Evolutionary conservation across 2,888 invertebrate genomes (phyloP).

Genomic region (Tetheella fluctuosa): DNA sequence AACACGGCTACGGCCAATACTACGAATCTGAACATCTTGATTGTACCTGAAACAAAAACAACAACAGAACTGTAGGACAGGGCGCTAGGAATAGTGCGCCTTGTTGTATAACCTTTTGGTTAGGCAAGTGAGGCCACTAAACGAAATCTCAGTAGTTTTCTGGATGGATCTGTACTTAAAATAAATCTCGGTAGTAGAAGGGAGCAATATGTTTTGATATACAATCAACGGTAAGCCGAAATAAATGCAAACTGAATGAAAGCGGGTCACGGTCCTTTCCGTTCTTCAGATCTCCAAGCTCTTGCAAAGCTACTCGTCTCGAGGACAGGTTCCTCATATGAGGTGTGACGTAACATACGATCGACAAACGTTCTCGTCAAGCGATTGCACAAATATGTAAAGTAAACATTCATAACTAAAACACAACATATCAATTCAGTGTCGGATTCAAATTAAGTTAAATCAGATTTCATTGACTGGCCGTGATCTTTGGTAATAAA

Average conservation of each 20-base stretch:
- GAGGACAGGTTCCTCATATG: slow-evolving; percentile 63
- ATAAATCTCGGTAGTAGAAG: no score
- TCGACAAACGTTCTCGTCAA: slow-evolving; percentile 45
- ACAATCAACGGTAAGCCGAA: slow-evolving; percentile 32
- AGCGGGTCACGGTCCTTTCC: slow-evolving; percentile 71
- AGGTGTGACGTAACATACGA: slow-evolving; percentile 57
- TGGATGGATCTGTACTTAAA: no score
- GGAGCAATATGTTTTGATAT: slow-evolving; percentile 17
- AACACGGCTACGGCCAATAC: slow-evolving; percentile 52
- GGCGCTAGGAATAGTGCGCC: no score
- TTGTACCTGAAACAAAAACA: slow-evolving; percentile 17
- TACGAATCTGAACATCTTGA: slow-evolving; percentile 57
- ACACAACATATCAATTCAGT: slow-evolving; percentile 1
- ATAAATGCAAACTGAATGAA: slow-evolving; percentile 44
- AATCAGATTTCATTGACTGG: slow-evolving; percentile 14
- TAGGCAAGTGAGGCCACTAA: no score
- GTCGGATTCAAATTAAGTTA: not conserved
- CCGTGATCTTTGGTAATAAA: slow-evolving; percentile 39
- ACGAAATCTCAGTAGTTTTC: no score
- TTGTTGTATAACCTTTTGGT: no score
- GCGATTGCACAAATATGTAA: slow-evolving; percentile 53
- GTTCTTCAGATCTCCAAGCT: slow-evolving; percentile 64
- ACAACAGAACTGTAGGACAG: no score
- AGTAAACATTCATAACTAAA: slow-evolving; percentile 34
- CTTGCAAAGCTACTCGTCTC: slow-evolving; percentile 53